A percentile compares a stretch with the other conserved stretches of the same genome.
These are phyloP conservation scores for Poeciliopsis infans DNA, from an alignment of 2,797 vertebrate genomes.

Conservation along the genomic window DNA sequence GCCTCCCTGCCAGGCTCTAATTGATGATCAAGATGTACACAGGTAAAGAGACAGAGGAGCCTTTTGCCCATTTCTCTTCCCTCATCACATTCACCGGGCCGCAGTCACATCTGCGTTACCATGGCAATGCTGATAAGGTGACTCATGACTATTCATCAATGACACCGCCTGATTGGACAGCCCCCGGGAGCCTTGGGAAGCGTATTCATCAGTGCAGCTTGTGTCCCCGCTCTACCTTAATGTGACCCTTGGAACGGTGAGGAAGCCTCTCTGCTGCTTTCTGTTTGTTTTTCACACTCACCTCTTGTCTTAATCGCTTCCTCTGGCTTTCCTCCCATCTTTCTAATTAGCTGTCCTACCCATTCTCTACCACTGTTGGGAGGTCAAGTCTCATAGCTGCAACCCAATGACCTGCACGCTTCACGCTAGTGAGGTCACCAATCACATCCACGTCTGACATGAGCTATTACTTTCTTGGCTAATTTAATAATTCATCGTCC, in stretches of 20 bases:
- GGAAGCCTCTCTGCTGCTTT: slow-evolving; percentile 46
- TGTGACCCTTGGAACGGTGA: slow-evolving; percentile 46
- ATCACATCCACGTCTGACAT: slow-evolving; percentile 33
- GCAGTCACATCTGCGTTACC: slow-evolving; percentile 75
- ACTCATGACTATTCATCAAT: slow-evolving; percentile 81
- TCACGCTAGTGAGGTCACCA: slow-evolving; percentile 32
- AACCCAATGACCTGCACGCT: neutral
- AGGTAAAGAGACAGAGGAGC: slow-evolving; percentile 55
- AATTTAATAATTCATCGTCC: slow-evolving; percentile 21
- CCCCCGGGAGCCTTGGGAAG: slow-evolving; percentile 64
- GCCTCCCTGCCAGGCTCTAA: slow-evolving; percentile 58
- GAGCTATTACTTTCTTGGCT: slow-evolving; percentile 17
- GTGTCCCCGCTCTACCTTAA: slow-evolving; percentile 61
- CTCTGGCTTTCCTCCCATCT: slow-evolving; percentile 17
- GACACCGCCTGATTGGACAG: slow-evolving; percentile 72
- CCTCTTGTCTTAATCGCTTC: slow-evolving; percentile 30
- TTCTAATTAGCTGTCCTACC: slow-evolving; percentile 52
- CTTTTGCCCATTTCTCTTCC: slow-evolving; percentile 71
- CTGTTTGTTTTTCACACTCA: slow-evolving; percentile 51
- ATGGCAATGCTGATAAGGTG: slow-evolving; percentile 78
- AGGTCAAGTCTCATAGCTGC: slow-evolving; percentile 1
- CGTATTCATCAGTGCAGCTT: slow-evolving; percentile 65
- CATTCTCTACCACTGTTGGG: neutral
- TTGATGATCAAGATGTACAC: slow-evolving; percentile 74
- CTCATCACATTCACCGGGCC: slow-evolving; percentile 71